These are phyloP conservation scores for Alethe diademata DNA, from an alignment of 2,113 vertebrate genomes.

Conservation along the genomic window DNA sequence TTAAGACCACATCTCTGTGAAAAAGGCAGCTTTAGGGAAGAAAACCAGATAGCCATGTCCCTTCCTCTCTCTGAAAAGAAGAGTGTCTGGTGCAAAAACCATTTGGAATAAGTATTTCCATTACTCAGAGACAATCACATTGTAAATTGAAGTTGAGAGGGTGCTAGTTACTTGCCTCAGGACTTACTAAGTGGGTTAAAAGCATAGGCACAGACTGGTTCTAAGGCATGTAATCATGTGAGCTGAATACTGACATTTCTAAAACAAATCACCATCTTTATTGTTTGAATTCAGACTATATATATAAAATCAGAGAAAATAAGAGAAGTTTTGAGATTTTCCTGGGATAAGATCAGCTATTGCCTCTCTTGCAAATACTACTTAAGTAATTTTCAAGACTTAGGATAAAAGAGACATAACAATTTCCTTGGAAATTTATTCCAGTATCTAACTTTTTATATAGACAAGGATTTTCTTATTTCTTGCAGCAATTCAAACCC, in stretches of 20 bases:
- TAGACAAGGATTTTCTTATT: background rate
- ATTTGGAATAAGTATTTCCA: background rate
- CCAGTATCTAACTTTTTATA: background rate
- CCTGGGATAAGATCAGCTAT: background rate
- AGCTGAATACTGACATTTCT: background rate
- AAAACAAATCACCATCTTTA: background rate
- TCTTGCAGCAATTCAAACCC: background rate
- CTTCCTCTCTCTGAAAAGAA: background rate
- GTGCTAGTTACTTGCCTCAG: background rate
- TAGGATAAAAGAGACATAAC: background rate
- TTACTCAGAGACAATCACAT: background rate
- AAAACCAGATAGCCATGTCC: background rate
- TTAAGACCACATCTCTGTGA: background rate
- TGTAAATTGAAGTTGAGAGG: background rate
- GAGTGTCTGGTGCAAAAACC: background rate
- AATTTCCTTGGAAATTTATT: background rate
- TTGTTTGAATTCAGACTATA: background rate
- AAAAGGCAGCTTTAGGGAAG: background rate
- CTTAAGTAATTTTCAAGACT: background rate
- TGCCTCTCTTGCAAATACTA: background rate
- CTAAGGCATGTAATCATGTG: background rate
- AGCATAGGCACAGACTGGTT: background rate
- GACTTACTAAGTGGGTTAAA: background rate
- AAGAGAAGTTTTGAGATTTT: background rate
- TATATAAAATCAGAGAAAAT: background rate